These are phyloP conservation scores for Lepidotrigona ventralis DNA, from an alignment of 1,140 invertebrate genomes.

Conservation along the genomic window DNA sequence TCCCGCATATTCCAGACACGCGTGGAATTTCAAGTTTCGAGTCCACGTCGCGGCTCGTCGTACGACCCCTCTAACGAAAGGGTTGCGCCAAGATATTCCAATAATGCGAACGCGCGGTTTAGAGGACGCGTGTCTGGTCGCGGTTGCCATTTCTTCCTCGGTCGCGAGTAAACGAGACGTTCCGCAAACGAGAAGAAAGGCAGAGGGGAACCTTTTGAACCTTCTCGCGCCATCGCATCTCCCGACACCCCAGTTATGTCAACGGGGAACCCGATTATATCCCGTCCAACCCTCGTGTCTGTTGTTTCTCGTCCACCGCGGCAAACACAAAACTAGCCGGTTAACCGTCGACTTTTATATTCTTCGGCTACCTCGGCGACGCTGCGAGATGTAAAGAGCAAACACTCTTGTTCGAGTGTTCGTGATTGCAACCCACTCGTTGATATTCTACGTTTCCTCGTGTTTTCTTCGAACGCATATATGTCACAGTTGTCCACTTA, in stretches of 20 bases:
- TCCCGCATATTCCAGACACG: conserved; percentile 54
- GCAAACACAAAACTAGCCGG: background rate
- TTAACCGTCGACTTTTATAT: conserved; percentile 8
- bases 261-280: conserved; percentile 22
- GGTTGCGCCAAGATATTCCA: conserved; percentile 60
- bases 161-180: no score
- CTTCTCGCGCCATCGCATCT: background rate
- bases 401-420: background rate
- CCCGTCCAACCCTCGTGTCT: background rate
- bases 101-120: conserved; percentile 49
- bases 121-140: conserved; percentile 22
- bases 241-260: background rate
- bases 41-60: conserved; percentile 19
- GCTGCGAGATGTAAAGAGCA: background rate
- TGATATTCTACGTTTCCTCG: no score
- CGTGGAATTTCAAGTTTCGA: conserved; percentile 56
- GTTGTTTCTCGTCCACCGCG: background rate
- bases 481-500: background rate
- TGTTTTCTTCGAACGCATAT: background rate
- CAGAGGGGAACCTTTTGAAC: background rate
- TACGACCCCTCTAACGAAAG: conserved; percentile 44
- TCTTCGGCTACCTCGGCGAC: background rate
- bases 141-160: background rate
- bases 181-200: background rate
- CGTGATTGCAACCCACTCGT: background rate